Percentiles rank a stretch among this genome's conserved stretches.
phyloP scores from a whole-genome alignment of 2,888 invertebrate species.

The Drosophila mimetica region DNA sequence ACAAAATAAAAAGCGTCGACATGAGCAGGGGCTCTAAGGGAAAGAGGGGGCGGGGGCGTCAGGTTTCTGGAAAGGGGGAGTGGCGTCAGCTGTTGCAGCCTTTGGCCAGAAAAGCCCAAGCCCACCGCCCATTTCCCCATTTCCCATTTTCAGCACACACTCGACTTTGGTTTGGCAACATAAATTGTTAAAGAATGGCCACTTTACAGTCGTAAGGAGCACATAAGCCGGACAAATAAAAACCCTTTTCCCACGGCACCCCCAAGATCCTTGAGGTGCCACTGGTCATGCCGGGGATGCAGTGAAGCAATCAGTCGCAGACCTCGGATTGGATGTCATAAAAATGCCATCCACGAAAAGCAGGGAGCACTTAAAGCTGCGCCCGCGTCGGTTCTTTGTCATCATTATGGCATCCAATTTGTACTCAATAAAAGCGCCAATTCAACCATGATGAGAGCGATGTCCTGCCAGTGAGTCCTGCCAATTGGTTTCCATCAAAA shows the following conservation, averaged over 20 bases:
- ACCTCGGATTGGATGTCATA: slow-evolving; percentile 49
- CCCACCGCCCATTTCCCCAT: slow-evolving; percentile 1
- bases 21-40: neutral
- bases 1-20: slow-evolving; percentile 62
- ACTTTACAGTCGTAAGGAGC: slow-evolving; percentile 80
- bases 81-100: slow-evolving; percentile 72
- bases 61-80: neutral
- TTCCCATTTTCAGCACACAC: slow-evolving; percentile 38
- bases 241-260: slow-evolving; percentile 44
- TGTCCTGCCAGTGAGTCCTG: slow-evolving; percentile 24
- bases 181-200: slow-evolving; percentile 81
- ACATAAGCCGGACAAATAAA: slow-evolving; percentile 74
- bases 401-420: slow-evolving; percentile 47
- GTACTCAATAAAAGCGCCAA: slow-evolving; percentile 47
- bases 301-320: slow-evolving; percentile 42
- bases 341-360: slow-evolving; percentile 44
- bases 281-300: neutral
- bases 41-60: no score
- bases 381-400: slow-evolving; percentile 26
- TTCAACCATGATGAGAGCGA: slow-evolving; percentile 31
- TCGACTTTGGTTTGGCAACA: slow-evolving; percentile 73
- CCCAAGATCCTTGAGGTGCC: slow-evolving; percentile 10
- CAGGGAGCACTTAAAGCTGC: slow-evolving; percentile 6
- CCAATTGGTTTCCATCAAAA: slow-evolving; percentile 43
- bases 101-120: slow-evolving; percentile 6